phyloP scores from a whole-genome alignment of 2,888 invertebrate species.

The Trachelus troglodyta region DNA sequence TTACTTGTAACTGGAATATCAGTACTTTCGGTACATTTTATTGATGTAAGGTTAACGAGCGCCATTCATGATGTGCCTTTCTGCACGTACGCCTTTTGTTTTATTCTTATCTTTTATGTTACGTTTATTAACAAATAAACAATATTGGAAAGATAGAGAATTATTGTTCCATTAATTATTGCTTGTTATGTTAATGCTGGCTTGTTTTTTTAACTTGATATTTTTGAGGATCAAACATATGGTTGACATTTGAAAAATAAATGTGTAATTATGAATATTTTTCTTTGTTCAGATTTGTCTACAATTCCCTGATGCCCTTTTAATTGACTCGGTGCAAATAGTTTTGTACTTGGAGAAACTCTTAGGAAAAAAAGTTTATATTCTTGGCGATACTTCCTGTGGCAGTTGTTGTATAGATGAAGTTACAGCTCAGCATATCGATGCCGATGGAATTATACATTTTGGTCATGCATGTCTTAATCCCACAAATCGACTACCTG shows the following conservation, averaged over 20 bases:
- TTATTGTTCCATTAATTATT: constrained; percentile 1
- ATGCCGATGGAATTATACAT: constrained; percentile 88
- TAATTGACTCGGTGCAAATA: constrained; percentile 77
- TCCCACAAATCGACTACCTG: constrained; percentile 77
- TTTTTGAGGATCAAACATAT: not conserved
- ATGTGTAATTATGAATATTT: constrained; percentile 16
- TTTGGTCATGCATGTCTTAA: constrained; percentile 91
- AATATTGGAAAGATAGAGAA: not conserved
- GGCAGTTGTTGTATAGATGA: constrained; percentile 94
- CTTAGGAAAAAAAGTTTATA: constrained; percentile 76
- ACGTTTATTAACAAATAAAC: not conserved
- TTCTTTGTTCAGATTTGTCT: constrained; percentile 78
- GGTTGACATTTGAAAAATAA: not conserved
- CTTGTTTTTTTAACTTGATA: not conserved
- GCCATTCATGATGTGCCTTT: constrained; percentile 1
- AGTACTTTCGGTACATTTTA: not conserved
- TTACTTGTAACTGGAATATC: not conserved
- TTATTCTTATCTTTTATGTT: not conserved
- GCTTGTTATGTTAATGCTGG: not conserved
- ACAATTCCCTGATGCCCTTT: constrained; percentile 89
- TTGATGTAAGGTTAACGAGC: not conserved
- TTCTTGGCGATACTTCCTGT: constrained; percentile 92
- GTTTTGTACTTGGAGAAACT: constrained; percentile 68
- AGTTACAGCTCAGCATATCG: constrained; percentile 88
- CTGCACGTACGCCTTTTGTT: constrained; percentile 8